Evolutionary conservation across 2,113 vertebrate genomes (phyloP).

Genomic region (Pristiophorus japonicus): DNA sequence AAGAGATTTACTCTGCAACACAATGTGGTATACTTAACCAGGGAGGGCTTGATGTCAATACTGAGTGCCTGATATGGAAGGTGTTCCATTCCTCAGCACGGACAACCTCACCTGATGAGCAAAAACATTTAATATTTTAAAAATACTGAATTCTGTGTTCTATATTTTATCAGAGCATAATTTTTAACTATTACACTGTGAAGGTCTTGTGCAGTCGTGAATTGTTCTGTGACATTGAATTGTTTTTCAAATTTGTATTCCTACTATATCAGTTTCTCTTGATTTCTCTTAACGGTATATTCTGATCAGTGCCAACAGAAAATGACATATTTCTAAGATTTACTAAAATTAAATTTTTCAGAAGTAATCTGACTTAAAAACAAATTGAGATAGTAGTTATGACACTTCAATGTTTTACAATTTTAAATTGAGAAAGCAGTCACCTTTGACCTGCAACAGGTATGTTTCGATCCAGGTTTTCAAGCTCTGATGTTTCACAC

Average conservation of each 20-base stretch:
- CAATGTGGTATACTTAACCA: neutral
- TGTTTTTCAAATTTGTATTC: neutral
- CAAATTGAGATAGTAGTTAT: neutral
- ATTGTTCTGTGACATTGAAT: neutral
- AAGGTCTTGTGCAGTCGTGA: neutral
- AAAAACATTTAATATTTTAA: neutral
- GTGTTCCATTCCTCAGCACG: neutral
- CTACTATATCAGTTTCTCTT: no score
- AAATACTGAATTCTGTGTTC: neutral
- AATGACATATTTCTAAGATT: neutral
- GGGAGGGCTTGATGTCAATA: neutral
- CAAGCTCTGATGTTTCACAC: neutral
- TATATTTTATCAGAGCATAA: neutral
- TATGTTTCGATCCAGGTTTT: neutral
- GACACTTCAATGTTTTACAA: neutral
- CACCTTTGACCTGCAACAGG: neutral
- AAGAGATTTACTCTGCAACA: neutral
- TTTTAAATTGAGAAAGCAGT: neutral
- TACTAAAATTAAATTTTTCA: neutral
- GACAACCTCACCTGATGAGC: neutral
- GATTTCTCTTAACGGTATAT: neutral
- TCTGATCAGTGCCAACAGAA: neutral
- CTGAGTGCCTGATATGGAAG: neutral
- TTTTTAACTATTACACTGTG: neutral
- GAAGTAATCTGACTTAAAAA: neutral